Conservation (phyloP, 2,797 vertebrate genomes). For the Dicrostonyx torquatus region DNA sequence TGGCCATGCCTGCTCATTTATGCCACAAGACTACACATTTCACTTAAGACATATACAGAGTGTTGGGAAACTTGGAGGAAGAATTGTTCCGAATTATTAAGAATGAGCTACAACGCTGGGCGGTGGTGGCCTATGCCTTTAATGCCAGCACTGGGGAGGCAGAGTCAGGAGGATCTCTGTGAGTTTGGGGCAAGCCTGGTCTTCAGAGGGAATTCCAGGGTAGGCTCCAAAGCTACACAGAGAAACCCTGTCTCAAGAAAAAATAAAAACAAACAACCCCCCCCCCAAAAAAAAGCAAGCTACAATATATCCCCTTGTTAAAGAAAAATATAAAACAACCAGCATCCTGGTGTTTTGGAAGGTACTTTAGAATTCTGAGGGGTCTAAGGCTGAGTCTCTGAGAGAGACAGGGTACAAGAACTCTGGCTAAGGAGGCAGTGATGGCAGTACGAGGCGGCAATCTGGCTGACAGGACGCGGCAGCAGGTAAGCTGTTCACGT, state of each 20-base stretch:
- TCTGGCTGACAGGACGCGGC: background rate
- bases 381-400: background rate
- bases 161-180: too few species aligned
- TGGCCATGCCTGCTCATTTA: background rate
- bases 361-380: background rate
- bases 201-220: too few species aligned
- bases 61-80: background rate
- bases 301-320: background rate
- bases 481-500: background rate
- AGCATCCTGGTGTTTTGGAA: conserved; percentile 11
- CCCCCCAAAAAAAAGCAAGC: background rate
- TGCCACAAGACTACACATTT: background rate
- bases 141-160: too few species aligned
- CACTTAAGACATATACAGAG: background rate
- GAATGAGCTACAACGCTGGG: background rate
- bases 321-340: background rate
- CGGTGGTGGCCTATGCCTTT: too few species aligned
- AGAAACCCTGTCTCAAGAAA: too few species aligned
- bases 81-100: background rate
- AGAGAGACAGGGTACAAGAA: background rate
- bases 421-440: background rate
- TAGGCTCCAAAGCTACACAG: too few species aligned
- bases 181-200: too few species aligned
- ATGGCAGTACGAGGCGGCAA: accelerated
- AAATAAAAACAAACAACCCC: too few species aligned